These are phyloP conservation scores for Ctenopoma multispine DNA, from an alignment of 2,797 vertebrate species.

Conservation along the genomic window DNA sequence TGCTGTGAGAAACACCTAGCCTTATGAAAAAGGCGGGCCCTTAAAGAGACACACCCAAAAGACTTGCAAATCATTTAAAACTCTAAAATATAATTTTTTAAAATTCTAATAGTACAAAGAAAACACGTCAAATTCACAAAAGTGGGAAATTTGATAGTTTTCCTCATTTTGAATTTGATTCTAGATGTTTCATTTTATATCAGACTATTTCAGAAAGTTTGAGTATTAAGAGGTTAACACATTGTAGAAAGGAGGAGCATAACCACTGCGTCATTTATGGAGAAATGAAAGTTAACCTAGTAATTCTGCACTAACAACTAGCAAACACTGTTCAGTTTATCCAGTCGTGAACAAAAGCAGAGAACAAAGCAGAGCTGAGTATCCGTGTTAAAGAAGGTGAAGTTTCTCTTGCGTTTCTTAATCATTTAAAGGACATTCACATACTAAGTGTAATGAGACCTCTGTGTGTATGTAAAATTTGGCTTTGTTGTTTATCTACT, in stretches of 20 bases:
- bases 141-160: too few species aligned
- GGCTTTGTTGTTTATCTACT: not conserved
- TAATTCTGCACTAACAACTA: not conserved
- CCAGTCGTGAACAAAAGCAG: not conserved
- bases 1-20: conserved; percentile 63
- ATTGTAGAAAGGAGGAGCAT: conserved; percentile 17
- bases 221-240: conserved; percentile 7
- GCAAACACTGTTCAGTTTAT: conserved; percentile 6
- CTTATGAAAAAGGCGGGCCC: conserved; percentile 45
- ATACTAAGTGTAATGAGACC: not conserved
- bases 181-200: not conserved
- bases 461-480: not conserved
- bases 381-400: conserved; percentile 11
- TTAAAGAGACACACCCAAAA: conserved; percentile 54
- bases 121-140: too few species aligned
- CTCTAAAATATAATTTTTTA: too few species aligned
- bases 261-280: not conserved
- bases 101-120: too few species aligned
- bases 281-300: conserved; percentile 51
- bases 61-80: too few species aligned
- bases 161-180: too few species aligned
- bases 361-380: not conserved
- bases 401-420: not conserved
- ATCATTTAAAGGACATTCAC: not conserved
- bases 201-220: not conserved